Evolutionary conservation across 2,888 invertebrate species (phyloP).

Genomic region (Amphipyra berbera): DNA sequence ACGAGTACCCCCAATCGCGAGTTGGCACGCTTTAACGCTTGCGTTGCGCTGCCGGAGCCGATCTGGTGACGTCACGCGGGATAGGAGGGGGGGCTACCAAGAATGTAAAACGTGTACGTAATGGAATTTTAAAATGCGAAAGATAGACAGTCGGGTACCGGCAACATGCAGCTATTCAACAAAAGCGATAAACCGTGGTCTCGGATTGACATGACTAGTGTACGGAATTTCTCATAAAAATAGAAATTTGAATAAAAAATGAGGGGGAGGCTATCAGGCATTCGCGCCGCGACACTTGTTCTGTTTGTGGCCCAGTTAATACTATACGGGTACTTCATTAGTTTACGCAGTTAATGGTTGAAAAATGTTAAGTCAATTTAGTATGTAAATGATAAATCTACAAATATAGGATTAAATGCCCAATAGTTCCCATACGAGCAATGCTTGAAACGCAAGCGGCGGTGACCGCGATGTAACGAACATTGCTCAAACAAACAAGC

Average conservation of each 20-base stretch:
- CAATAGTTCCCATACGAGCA: constrained; percentile 89
- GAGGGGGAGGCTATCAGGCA: constrained; percentile 89
- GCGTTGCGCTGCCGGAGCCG: constrained; percentile 70
- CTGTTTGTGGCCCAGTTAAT: constrained; percentile 85
- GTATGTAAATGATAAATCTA: constrained; percentile 89
- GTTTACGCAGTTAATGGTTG: constrained; percentile 90
- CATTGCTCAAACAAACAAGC: constrained; percentile 86
- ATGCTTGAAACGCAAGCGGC: constrained; percentile 73
- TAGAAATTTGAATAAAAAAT: constrained; percentile 75
- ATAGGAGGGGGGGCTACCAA: constrained; percentile 12
- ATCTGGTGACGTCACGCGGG: constrained; percentile 31
- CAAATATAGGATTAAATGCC: constrained; percentile 90
- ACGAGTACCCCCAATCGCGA: constrained; percentile 82
- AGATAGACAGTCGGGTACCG: constrained; percentile 67
- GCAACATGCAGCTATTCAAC: constrained; percentile 82
- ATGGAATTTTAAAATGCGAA: constrained; percentile 50
- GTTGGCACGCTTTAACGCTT: constrained; percentile 69
- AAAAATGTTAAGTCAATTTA: constrained; percentile 89
- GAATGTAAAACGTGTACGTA: constrained; percentile 34
- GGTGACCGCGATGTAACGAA: constrained; percentile 70
- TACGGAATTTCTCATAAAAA: constrained; percentile 79
- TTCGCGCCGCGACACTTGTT: constrained; percentile 86
- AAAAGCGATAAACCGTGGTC: constrained; percentile 84
- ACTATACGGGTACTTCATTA: constrained; percentile 86
- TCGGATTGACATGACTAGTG: constrained; percentile 84